These are phyloP conservation scores for Anniella stebbinsi DNA, from an alignment of 2,797 vertebrate species.

Conservation along the genomic window DNA sequence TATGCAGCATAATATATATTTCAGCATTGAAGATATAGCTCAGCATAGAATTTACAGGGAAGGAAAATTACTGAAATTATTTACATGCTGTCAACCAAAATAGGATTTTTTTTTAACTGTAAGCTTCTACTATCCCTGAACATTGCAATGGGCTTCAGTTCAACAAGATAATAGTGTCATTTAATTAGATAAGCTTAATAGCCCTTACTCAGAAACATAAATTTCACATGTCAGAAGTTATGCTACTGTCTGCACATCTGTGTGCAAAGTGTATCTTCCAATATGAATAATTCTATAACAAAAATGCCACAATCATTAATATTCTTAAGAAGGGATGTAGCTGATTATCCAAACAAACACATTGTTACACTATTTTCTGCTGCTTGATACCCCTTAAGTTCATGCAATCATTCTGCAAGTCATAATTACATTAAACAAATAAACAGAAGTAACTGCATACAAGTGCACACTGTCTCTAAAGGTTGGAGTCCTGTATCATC, in stretches of 20 bases:
- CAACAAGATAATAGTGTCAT: neutral
- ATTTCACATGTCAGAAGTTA: neutral
- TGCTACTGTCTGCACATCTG: neutral
- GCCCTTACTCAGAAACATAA: neutral
- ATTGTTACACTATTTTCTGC: neutral
- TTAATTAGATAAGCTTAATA: conserved; percentile 1
- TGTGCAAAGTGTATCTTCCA: neutral
- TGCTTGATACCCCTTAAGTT: neutral
- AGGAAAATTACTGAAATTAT: neutral
- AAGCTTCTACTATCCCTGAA: neutral
- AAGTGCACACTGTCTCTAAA: neutral
- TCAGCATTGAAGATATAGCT: neutral
- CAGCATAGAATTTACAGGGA: neutral
- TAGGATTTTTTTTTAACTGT: too few species aligned
- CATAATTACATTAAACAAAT: neutral
- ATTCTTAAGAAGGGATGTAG: neutral
- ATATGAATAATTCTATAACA: neutral
- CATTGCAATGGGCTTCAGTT: neutral
- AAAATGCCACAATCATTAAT: neutral
- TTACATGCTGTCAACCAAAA: neutral
- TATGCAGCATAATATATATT: neutral
- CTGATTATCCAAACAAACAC: neutral
- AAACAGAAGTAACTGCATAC: neutral
- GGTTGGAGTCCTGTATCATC: neutral
- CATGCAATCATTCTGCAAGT: neutral